phyloP scores from a whole-genome alignment of 2,113 vertebrate genomes.

The Trogon melanurus region DNA sequence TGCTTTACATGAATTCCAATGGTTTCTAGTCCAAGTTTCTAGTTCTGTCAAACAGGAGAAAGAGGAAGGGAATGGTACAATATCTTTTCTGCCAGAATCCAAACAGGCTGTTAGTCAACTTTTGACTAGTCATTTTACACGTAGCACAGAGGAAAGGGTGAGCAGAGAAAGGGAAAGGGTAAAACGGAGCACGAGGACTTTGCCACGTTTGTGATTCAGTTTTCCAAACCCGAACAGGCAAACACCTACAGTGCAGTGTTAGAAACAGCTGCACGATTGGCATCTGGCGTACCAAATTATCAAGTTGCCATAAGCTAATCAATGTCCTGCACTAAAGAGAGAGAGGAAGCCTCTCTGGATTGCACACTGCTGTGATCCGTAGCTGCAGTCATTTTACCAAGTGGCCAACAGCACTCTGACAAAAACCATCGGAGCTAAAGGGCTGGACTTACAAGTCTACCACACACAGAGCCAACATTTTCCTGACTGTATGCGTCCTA shows the following conservation, averaged over 20 bases:
- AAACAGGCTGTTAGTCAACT: background rate
- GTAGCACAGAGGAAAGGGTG: background rate
- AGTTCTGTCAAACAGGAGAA: background rate
- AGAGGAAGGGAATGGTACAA: background rate
- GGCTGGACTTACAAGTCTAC: background rate
- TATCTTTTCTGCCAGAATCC: background rate
- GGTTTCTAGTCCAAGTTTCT: background rate
- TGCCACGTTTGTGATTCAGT: background rate
- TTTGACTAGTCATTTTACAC: background rate
- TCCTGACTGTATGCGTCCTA: background rate
- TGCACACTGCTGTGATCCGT: background rate
- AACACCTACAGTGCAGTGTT: background rate
- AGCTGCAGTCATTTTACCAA: background rate
- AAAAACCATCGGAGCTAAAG: background rate
- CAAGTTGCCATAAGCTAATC: background rate
- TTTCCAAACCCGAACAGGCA: background rate
- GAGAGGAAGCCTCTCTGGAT: background rate
- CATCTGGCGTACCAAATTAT: background rate
- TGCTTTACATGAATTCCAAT: background rate
- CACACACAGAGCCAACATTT: fast-evolving
- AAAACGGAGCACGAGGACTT: background rate
- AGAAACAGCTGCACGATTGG: background rate
- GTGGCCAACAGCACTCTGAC: background rate
- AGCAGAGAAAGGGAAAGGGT: background rate
- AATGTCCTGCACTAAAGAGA: background rate